phyloP scores from a whole-genome alignment of 2,797 vertebrate species.

The Acanthurus leucopareius region DNA sequence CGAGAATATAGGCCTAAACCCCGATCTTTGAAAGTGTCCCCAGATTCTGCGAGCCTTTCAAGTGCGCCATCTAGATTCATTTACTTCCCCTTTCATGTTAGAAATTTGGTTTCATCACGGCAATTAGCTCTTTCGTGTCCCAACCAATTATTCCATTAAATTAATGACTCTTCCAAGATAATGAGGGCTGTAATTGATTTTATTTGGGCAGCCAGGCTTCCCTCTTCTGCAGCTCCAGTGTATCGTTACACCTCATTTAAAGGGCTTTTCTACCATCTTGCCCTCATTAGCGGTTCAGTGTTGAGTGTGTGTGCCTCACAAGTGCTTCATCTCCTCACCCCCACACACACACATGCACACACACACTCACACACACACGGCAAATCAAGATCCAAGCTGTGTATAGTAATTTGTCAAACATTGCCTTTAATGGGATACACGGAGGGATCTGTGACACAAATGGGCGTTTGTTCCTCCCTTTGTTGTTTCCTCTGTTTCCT shows the following conservation, averaged over 20 bases:
- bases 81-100: constrained; percentile 82
- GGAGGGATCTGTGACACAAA: constrained; percentile 73
- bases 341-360: constrained; percentile 17
- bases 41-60: constrained; percentile 74
- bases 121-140: constrained; percentile 81
- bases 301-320: constrained; percentile 27
- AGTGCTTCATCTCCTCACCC: constrained; percentile 34
- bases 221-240: constrained; percentile 60
- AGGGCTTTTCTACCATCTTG: constrained; percentile 62
- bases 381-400: constrained; percentile 64
- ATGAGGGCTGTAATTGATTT: constrained; percentile 79
- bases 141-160: constrained; percentile 80
- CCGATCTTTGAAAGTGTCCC: constrained; percentile 78
- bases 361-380: constrained; percentile 38
- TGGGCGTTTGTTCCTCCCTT: constrained; percentile 69
- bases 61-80: constrained; percentile 77
- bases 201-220: constrained; percentile 51
- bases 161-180: constrained; percentile 74
- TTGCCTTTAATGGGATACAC: constrained; percentile 77
- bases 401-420: constrained; percentile 87
- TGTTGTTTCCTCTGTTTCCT: constrained; percentile 67
- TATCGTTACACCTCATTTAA: constrained; percentile 77
- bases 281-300: constrained; percentile 80
- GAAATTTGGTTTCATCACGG: constrained; percentile 80
- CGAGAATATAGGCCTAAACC: constrained; percentile 68